Conservation (phyloP, 2,888 invertebrate genomes). For the Trachelus stipa region DNA sequence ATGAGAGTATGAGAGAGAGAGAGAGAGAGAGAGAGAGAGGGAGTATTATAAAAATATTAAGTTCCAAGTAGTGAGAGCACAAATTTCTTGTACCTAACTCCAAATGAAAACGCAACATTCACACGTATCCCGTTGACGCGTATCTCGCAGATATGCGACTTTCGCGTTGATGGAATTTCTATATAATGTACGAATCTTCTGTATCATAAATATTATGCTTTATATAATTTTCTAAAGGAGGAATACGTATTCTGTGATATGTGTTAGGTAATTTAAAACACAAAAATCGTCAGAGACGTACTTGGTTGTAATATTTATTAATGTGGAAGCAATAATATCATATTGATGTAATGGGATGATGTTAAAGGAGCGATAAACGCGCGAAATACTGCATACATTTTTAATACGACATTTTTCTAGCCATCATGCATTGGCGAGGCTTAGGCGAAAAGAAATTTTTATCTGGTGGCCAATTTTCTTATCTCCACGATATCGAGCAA, state of each 20-base stretch:
- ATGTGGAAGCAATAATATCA: conserved; percentile 35
- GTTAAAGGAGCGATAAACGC: conserved; percentile 1
- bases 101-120: conserved; percentile 16
- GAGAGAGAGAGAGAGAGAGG: not conserved
- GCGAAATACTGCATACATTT: not conserved
- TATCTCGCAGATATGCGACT: not conserved
- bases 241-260: conserved; percentile 63
- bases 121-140: conserved; percentile 2
- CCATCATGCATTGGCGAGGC: not conserved
- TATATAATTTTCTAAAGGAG: conserved; percentile 46
- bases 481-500: not conserved
- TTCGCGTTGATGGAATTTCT: conserved; percentile 1
- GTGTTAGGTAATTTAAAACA: conserved; percentile 58
- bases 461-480: not conserved
- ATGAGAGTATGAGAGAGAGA: not conserved
- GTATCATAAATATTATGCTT: conserved; percentile 45
- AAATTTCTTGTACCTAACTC: conserved; percentile 24
- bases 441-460: not conserved
- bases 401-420: not conserved
- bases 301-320: conserved; percentile 49
- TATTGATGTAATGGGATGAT: not conserved
- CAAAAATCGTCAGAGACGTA: conserved; percentile 50
- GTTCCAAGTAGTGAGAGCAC: conserved; percentile 23
- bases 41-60: conserved; percentile 6
- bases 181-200: conserved; percentile 25